Evolutionary conservation across 1,140 invertebrate species (phyloP).

Genomic region (Diorhabda elongata): DNA sequence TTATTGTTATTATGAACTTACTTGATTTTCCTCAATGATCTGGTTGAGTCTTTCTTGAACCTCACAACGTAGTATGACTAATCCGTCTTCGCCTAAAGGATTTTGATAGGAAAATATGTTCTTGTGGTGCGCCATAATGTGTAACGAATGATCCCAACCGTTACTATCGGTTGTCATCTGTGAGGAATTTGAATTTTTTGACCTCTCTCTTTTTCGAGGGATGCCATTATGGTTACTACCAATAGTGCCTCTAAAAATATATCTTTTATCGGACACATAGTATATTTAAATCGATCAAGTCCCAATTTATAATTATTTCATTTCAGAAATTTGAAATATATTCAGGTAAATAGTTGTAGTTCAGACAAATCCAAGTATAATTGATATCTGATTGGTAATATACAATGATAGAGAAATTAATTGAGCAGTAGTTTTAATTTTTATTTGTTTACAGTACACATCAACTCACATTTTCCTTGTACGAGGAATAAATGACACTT

Average conservation of each 20-base stretch:
- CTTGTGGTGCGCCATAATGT: slow-evolving; percentile 17
- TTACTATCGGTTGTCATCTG: slow-evolving; percentile 44
- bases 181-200: slow-evolving; percentile 19
- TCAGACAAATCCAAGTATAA: too few relatives aligned
- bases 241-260: neutral
- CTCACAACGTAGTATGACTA: slow-evolving; percentile 71
- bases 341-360: too few relatives aligned
- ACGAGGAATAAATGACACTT: too few relatives aligned
- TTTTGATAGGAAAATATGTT: slow-evolving; percentile 26
- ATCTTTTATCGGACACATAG: too few relatives aligned
- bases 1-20: slow-evolving; percentile 40
- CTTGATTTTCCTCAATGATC: slow-evolving; percentile 74
- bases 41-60: slow-evolving; percentile 74
- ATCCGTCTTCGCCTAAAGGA: slow-evolving; percentile 64
- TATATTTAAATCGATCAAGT: too few relatives aligned
- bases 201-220: neutral
- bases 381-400: too few relatives aligned
- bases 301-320: too few relatives aligned
- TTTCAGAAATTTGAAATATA: too few relatives aligned
- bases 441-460: too few relatives aligned
- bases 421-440: too few relatives aligned
- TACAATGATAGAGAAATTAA: too few relatives aligned
- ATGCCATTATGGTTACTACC: slow-evolving; percentile 21
- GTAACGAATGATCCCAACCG: slow-evolving; percentile 35
- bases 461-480: too few relatives aligned